These are phyloP conservation scores for Pachypeltis micranthus DNA, from an alignment of 1,140 invertebrate species.

Conservation along the genomic window DNA sequence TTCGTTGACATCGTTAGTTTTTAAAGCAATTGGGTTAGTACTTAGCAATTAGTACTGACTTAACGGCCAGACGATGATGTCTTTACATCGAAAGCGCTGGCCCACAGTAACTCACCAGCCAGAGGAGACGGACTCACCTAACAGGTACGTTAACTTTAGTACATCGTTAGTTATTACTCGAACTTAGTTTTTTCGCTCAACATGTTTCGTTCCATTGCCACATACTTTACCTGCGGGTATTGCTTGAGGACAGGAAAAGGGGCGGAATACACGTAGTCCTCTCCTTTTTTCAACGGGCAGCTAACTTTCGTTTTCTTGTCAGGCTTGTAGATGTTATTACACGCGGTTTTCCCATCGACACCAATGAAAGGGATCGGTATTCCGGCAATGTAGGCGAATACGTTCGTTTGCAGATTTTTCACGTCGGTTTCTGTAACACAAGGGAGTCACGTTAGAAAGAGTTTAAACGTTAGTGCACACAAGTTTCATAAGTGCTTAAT, in stretches of 20 bases:
- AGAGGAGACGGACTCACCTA: too few species aligned
- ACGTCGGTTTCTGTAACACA: constrained; percentile 38
- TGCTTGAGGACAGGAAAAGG: constrained; percentile 48
- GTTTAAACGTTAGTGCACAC: not conserved
- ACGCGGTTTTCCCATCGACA: constrained; percentile 56
- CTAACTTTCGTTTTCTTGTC: constrained; percentile 41
- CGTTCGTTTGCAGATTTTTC: constrained; percentile 39
- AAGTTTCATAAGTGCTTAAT: not conserved
- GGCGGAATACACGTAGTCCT: constrained; percentile 54
- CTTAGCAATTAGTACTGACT: too few species aligned
- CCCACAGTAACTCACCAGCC: too few species aligned
- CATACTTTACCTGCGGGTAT: constrained; percentile 57
- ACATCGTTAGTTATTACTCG: too few species aligned
- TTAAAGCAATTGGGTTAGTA: too few species aligned
- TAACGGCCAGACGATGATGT: too few species aligned
- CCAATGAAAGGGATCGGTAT: constrained; percentile 58
- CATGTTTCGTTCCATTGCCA: too few species aligned
- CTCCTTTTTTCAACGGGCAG: constrained; percentile 52
- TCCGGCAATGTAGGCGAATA: constrained; percentile 45
- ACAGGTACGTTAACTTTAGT: too few species aligned
- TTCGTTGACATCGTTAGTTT: too few species aligned
- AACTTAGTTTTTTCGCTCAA: too few species aligned
- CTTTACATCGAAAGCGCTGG: too few species aligned
- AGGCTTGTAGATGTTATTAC: constrained; percentile 45
- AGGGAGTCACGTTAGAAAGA: not conserved